A percentile compares a stretch with the other conserved stretches of the same genome.
Conservation (phyloP, 2,113 vertebrate species). For the Semicossyphus pulcher region DNA sequence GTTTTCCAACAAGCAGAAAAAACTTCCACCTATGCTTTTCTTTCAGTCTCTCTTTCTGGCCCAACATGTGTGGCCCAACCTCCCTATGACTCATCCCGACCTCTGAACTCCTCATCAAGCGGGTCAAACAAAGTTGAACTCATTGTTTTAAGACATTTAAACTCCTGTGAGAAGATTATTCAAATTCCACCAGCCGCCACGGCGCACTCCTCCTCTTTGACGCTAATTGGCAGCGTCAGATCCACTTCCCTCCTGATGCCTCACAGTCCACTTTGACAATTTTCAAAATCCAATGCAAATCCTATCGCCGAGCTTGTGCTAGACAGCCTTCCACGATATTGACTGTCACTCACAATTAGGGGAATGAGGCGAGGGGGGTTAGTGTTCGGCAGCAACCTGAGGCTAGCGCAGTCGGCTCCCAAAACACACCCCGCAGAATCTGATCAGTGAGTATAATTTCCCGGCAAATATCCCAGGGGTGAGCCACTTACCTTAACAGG, state of each 20-base stretch:
- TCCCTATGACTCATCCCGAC: conserved; percentile 36
- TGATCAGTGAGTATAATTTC: conserved; percentile 85
- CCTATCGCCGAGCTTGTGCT: conserved; percentile 72
- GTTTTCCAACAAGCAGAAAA: neutral
- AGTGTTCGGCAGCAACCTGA: conserved; percentile 75
- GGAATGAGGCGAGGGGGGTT: conserved; percentile 68
- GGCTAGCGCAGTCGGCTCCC: conserved; percentile 72
- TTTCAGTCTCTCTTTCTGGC: conserved; percentile 4
- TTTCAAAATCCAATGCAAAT: conserved; percentile 85
- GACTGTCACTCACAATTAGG: conserved; percentile 83
- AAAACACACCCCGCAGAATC: conserved; percentile 75
- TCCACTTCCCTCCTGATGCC: conserved; percentile 74
- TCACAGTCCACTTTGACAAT: conserved; percentile 82
- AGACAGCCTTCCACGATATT: conserved; percentile 77
- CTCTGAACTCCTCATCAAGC: conserved; percentile 60
- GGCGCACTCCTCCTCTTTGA: conserved; percentile 65
- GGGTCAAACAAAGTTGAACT: conserved; percentile 59
- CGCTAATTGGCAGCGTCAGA: conserved; percentile 77
- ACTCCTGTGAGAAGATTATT: conserved; percentile 74
- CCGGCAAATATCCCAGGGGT: conserved; percentile 80
- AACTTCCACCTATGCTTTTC: neutral
- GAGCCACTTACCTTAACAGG: conserved; percentile 81
- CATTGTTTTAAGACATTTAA: conserved; percentile 76
- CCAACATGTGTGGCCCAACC: conserved; percentile 25
- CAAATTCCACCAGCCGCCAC: conserved; percentile 56